phyloP scores from a whole-genome alignment of 2,797 vertebrate species.

The Prunella strophiata region DNA sequence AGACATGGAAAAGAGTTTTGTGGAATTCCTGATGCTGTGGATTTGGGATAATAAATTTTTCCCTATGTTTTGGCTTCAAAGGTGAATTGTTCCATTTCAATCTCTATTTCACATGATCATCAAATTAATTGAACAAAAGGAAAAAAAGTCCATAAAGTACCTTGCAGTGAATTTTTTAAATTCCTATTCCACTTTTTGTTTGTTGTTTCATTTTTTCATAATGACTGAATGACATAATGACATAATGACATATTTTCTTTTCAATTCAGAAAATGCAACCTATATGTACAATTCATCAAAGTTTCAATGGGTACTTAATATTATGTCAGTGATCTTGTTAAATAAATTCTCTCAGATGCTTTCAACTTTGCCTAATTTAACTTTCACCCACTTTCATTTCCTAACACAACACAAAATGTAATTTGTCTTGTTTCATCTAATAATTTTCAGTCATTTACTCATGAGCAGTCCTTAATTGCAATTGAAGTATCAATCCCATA shows the following conservation, averaged over 20 bases:
- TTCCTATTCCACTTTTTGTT: background rate
- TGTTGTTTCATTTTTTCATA: background rate
- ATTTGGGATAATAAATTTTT: background rate
- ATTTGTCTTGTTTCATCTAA: background rate
- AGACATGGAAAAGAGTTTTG: background rate
- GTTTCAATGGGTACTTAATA: background rate
- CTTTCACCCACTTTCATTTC: background rate
- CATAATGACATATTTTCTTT: background rate
- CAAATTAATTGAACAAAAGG: background rate
- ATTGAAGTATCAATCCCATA: background rate
- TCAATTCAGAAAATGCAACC: background rate
- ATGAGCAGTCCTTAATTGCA: background rate
- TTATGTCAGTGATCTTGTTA: background rate
- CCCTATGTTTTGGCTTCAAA: rapidly evolving
- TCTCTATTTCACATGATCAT: background rate
- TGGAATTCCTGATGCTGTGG: background rate
- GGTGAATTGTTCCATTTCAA: background rate
- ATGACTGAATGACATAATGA: no score
- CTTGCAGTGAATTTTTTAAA: background rate
- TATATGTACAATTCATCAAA: background rate
- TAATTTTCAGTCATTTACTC: background rate
- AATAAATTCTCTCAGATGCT: background rate
- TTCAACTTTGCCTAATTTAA: background rate
- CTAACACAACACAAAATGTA: background rate
- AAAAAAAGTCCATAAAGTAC: background rate